Evolutionary conservation across 1,140 invertebrate genomes (phyloP).

Genomic region (Pararge aegeria): DNA sequence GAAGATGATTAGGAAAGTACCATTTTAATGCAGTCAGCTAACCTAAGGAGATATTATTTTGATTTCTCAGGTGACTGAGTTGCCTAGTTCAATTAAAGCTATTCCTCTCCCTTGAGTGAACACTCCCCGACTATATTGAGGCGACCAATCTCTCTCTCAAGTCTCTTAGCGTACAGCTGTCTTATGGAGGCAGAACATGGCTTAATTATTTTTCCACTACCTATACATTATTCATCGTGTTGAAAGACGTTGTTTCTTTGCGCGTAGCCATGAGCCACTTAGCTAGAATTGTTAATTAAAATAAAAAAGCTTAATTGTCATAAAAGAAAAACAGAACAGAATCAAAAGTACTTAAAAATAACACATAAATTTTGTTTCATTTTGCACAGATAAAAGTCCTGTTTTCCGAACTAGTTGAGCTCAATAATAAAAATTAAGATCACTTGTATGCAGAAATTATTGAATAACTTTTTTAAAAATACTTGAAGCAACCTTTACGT

Average conservation of each 20-base stretch:
- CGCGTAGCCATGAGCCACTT: background rate
- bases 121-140: background rate
- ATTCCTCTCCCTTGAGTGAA: constrained; percentile 8
- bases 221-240: constrained; percentile 3
- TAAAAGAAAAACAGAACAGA: too few species aligned
- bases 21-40: background rate
- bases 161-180: background rate
- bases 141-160: background rate
- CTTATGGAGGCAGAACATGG: background rate
- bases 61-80: constrained; percentile 2
- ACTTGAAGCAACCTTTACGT: too few species aligned
- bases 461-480: too few species aligned
- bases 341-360: too few species aligned
- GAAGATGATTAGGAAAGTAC: too few species aligned
- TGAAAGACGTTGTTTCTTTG: background rate
- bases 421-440: too few species aligned
- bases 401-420: too few species aligned
- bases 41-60: constrained; percentile 1
- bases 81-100: constrained; percentile 13
- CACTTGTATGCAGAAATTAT: too few species aligned
- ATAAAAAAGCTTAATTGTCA: too few species aligned
- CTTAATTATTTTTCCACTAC: background rate
- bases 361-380: too few species aligned
- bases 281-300: background rate
- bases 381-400: too few species aligned